These are phyloP conservation scores for Zaprionus capensis DNA, from an alignment of 1,140 invertebrate species.

Conservation along the genomic window DNA sequence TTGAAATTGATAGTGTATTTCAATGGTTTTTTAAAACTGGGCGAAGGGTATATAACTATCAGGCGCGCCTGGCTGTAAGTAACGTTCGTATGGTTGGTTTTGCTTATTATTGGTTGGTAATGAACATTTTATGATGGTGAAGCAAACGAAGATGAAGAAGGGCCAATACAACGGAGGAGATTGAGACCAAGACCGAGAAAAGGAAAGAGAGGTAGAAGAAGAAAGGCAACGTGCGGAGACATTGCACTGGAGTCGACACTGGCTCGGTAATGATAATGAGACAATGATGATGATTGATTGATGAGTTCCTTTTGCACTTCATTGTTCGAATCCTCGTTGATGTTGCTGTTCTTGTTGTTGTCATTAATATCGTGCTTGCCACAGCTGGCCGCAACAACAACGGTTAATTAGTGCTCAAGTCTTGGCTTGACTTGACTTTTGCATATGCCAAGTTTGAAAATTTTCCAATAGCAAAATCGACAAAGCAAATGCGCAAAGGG, in stretches of 20 bases:
- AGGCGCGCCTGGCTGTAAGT: no score
- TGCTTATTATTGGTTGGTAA: conserved; percentile 71
- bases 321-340: conserved; percentile 30
- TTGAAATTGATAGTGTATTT: no score
- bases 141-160: conserved; percentile 19
- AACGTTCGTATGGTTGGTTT: not conserved
- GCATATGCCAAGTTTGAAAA: conserved; percentile 31
- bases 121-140: conserved; percentile 69
- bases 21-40: no score
- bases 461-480: conserved; percentile 17
- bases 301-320: conserved; percentile 59
- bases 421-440: conserved; percentile 31
- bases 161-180: not conserved
- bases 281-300: conserved; percentile 76
- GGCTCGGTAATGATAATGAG: conserved; percentile 60
- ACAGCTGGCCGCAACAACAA: conserved; percentile 28
- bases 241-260: not conserved
- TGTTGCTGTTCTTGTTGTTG: conserved; percentile 22
- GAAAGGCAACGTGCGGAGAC: not conserved
- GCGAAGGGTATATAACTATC: no score
- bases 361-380: conserved; percentile 7
- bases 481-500: not conserved
- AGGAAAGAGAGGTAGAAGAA: not conserved
- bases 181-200: not conserved
- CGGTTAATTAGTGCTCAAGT: conserved; percentile 40